Percentiles rank a stretch among this genome's conserved stretches.
These are phyloP conservation scores for Macrosteles quadrilineatus DNA, from an alignment of 1,140 invertebrate species.

Conservation along the genomic window DNA sequence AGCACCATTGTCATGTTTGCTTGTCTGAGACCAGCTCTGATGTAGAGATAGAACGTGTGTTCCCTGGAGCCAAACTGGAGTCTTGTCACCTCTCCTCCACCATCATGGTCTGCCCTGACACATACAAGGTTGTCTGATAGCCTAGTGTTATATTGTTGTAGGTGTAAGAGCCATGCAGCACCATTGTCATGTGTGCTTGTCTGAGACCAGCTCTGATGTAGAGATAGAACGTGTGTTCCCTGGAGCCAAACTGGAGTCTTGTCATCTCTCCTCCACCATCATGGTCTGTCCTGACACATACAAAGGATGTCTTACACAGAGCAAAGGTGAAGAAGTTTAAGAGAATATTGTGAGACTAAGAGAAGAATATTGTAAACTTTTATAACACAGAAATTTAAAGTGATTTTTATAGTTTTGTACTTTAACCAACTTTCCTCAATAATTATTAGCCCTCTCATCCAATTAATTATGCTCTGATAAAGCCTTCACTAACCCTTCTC, in stretches of 20 bases:
- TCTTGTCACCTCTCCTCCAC: no score
- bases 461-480: not conserved
- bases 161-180: no score
- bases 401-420: not conserved
- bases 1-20: no score
- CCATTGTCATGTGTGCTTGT: not conserved
- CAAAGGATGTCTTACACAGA: constrained; percentile 2
- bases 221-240: not conserved
- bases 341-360: not conserved
- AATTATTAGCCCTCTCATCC: not conserved
- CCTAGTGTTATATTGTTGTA: no score
- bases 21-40: no score
- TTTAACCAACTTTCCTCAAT: not conserved
- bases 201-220: not conserved
- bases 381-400: not conserved
- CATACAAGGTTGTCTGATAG: no score
- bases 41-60: no score
- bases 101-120: no score
- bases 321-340: not conserved
- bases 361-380: not conserved
- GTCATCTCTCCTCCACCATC: not conserved
- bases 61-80: no score
- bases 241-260: not conserved
- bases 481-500: not conserved
- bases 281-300: not conserved